Conservation (phyloP, 2,113 vertebrate genomes). For the Bagarius yarrelli region DNA sequence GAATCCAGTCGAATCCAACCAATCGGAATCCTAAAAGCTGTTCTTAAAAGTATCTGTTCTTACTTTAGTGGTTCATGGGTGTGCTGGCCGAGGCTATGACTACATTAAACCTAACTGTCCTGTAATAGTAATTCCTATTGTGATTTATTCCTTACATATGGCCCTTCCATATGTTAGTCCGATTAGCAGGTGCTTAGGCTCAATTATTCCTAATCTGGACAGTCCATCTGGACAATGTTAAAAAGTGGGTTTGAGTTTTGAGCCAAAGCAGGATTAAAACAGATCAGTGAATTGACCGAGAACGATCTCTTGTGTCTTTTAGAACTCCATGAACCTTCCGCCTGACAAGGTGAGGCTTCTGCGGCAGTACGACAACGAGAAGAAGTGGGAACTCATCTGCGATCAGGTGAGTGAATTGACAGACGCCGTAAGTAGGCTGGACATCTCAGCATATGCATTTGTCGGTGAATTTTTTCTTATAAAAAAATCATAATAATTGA, state of each 20-base stretch:
- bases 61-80: too few relatives aligned
- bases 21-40: too few relatives aligned
- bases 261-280: not conserved
- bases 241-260: not conserved
- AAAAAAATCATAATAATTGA: too few relatives aligned
- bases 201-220: not conserved
- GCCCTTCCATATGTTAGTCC: not conserved
- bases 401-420: slow-evolving; percentile 79
- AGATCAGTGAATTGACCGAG: not conserved
- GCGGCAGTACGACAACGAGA: slow-evolving; percentile 92
- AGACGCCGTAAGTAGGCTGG: not conserved
- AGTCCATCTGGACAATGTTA: not conserved
- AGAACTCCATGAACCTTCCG: slow-evolving; percentile 97
- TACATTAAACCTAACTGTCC: not conserved
- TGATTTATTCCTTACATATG: not conserved
- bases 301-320: slow-evolving; percentile 29
- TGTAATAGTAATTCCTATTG: not conserved
- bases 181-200: not conserved
- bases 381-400: slow-evolving; percentile 86
- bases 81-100: too few relatives aligned
- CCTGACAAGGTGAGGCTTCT: slow-evolving; percentile 92
- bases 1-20: too few relatives aligned
- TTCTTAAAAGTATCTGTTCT: too few relatives aligned
- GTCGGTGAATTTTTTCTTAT: not conserved
- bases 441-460: not conserved